These are phyloP conservation scores for Mythimna lalbum DNA, from an alignment of 2,888 invertebrate species.

Conservation along the genomic window DNA sequence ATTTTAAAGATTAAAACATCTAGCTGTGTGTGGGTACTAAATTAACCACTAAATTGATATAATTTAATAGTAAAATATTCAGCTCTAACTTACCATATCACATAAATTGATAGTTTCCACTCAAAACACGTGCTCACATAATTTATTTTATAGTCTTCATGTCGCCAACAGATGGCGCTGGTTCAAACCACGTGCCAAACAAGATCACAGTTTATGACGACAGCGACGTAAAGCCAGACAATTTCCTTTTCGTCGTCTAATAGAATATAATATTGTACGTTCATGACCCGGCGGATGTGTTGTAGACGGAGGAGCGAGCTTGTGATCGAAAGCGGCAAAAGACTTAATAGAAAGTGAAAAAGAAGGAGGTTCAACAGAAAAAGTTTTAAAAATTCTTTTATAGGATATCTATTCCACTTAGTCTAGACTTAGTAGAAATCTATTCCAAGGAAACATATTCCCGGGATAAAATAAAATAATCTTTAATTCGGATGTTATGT, in stretches of 20 bases:
- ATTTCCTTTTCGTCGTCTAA: conserved; percentile 54
- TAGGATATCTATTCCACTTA: too few species aligned
- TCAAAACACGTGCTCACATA: conserved; percentile 31
- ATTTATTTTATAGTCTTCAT: conserved; percentile 42
- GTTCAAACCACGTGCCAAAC: conserved; percentile 51
- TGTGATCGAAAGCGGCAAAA: neutral
- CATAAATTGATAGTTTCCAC: conserved; percentile 24
- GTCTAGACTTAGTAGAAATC: too few species aligned
- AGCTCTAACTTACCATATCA: neutral
- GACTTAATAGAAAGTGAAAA: neutral
- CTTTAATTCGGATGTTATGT: too few species aligned
- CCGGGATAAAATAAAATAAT: too few species aligned
- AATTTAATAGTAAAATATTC: conserved; percentile 10
- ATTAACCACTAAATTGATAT: neutral
- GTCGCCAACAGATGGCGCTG: conserved; percentile 46
- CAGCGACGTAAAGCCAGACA: conserved; percentile 52
- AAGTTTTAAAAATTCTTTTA: neutral
- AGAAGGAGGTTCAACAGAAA: neutral
- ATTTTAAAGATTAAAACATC: too few species aligned
- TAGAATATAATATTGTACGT: conserved; percentile 47
- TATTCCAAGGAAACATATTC: too few species aligned
- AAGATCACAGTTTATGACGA: conserved; percentile 45
- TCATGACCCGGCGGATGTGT: conserved; percentile 23
- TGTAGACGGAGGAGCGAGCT: neutral
- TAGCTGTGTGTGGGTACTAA: too few species aligned